phyloP scores from a whole-genome alignment of 2,888 invertebrate genomes.

The Prosopocoilus inquinatus region DNA sequence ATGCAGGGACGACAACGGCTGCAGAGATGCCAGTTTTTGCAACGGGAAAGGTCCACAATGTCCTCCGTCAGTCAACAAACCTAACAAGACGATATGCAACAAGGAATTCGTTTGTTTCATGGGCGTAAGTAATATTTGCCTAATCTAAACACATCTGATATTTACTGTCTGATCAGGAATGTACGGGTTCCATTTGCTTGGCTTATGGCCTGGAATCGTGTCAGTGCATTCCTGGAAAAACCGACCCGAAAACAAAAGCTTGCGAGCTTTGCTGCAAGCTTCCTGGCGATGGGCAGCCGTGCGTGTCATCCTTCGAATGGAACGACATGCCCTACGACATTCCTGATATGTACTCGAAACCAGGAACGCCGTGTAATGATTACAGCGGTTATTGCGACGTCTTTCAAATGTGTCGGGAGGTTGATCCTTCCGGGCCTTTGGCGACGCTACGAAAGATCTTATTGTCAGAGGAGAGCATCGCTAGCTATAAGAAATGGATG shows the following conservation, averaged over 20 bases:
- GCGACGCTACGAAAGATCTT: constrained; percentile 84
- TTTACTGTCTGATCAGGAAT: constrained; percentile 62
- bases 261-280: constrained; percentile 92
- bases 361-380: constrained; percentile 92
- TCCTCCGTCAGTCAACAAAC: constrained; percentile 88
- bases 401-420: constrained; percentile 80
- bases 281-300: constrained; percentile 78
- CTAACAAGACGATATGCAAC: constrained; percentile 94
- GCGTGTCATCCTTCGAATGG: constrained; percentile 88
- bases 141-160: constrained; percentile 9
- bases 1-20: constrained; percentile 92
- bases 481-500: constrained; percentile 84
- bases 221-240: constrained; percentile 79
- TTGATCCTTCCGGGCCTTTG: constrained; percentile 89
- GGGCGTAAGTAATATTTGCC: constrained; percentile 69
- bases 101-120: constrained; percentile 96
- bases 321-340: constrained; percentile 86
- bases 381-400: constrained; percentile 83
- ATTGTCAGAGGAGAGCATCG: constrained; percentile 85
- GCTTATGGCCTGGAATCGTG: constrained; percentile 96
- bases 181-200: constrained; percentile 96
- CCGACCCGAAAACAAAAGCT: constrained; percentile 79
- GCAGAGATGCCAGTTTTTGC: constrained; percentile 89
- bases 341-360: constrained; percentile 90
- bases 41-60: constrained; percentile 86